A percentile compares a stretch with the other conserved stretches of the same genome.
Evolutionary conservation across 2,797 vertebrate genomes (phyloP).

Genomic region (Miichthys miiuy): DNA sequence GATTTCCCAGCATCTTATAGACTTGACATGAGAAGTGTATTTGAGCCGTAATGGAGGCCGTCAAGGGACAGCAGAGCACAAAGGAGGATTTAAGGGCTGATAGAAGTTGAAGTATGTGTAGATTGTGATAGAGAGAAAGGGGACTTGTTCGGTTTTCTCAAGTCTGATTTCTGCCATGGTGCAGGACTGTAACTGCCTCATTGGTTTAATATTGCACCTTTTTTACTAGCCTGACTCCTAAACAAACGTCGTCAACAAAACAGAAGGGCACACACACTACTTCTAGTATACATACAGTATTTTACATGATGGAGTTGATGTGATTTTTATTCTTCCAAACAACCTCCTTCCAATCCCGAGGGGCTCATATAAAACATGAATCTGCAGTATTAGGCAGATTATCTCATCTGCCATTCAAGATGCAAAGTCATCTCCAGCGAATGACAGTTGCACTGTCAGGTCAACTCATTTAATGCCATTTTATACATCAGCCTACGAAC

Average conservation of each 20-base stretch:
- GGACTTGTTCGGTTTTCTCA: slow-evolving; percentile 13
- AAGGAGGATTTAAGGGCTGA: slow-evolving; percentile 44
- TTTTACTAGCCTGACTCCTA: background rate
- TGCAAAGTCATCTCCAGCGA: slow-evolving; percentile 70
- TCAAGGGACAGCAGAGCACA: slow-evolving; percentile 46
- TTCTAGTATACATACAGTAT: background rate
- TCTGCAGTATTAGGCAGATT: slow-evolving; percentile 75
- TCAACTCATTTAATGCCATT: slow-evolving; percentile 51
- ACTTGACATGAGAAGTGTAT: slow-evolving; percentile 58
- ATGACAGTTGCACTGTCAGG: slow-evolving; percentile 66
- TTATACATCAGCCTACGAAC: slow-evolving; percentile 47
- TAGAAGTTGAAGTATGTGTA: slow-evolving; percentile 30
- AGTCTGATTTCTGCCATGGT: slow-evolving; percentile 5
- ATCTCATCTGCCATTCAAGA: slow-evolving; percentile 77
- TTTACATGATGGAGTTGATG: slow-evolving; percentile 19
- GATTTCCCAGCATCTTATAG: slow-evolving; percentile 54
- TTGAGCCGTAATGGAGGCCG: slow-evolving; percentile 57
- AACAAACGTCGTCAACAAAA: slow-evolving; percentile 8
- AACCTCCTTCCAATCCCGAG: slow-evolving; percentile 32
- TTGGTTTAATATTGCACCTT: background rate
- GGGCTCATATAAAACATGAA: slow-evolving; percentile 62
- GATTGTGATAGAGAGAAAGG: slow-evolving; percentile 15
- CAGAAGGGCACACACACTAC: background rate
- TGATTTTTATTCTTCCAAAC: slow-evolving; percentile 47
- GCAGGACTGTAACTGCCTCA: background rate